Evolutionary conservation across 2,113 vertebrate genomes (phyloP).

Genomic region (Sinocyclocheilus grahami): DNA sequence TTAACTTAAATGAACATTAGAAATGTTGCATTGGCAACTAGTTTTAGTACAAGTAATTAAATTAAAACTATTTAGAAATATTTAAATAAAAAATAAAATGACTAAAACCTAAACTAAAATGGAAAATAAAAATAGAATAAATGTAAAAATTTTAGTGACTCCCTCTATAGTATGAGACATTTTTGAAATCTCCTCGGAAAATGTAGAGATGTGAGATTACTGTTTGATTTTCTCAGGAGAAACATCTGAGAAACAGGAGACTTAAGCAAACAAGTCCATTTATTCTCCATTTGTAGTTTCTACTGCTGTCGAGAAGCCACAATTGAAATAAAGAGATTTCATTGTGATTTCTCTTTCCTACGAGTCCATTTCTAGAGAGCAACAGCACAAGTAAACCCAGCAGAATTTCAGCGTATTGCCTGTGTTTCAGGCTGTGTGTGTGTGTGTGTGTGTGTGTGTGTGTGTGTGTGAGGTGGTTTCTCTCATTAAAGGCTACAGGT

Average conservation of each 20-base stretch:
- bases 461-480: not conserved
- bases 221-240: not conserved
- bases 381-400: not conserved
- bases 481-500: constrained; percentile 39
- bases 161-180: not conserved
- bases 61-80: not conserved
- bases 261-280: not conserved
- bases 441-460: not conserved
- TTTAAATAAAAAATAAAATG: not conserved
- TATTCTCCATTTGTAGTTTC: not conserved
- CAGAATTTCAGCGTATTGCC: constrained; percentile 4
- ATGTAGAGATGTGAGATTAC: not conserved
- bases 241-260: not conserved
- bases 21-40: not conserved
- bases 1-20: not conserved
- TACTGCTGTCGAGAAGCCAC: not conserved
- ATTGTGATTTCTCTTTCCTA: not conserved
- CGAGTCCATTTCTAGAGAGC: constrained; percentile 1
- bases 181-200: not conserved
- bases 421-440: not conserved
- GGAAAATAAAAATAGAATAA: no score
- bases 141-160: no score
- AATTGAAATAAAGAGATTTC: constrained; percentile 9
- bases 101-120: no score
- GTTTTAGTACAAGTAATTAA: not conserved